Conservation (phyloP, 2,888 invertebrate genomes). For the Eristalis tenax region DNA sequence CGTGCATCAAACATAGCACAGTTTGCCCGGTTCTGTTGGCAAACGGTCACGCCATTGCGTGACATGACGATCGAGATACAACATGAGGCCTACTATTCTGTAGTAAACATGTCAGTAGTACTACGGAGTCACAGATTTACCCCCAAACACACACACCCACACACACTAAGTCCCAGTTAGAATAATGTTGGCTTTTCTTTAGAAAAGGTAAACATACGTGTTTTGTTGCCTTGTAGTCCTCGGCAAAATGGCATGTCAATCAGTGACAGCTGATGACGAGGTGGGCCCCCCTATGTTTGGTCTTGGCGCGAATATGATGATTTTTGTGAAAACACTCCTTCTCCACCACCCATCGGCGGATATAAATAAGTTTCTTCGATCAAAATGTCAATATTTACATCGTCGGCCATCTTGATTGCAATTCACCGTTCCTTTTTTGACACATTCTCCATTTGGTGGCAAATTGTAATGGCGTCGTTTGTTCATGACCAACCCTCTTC, state of each 20-base stretch:
- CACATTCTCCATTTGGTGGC: slow-evolving; percentile 14
- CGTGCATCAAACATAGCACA: slow-evolving; percentile 71
- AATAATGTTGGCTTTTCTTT: slow-evolving; percentile 58
- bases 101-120: slow-evolving; percentile 69
- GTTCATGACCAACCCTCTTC: slow-evolving; percentile 48
- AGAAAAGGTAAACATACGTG: slow-evolving; percentile 66
- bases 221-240: slow-evolving; percentile 28
- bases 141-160: slow-evolving; percentile 19
- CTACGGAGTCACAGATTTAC: slow-evolving; percentile 25
- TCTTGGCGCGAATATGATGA: slow-evolving; percentile 43
- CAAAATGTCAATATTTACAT: slow-evolving; percentile 60
- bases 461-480: slow-evolving; percentile 64
- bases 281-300: background rate
- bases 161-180: slow-evolving; percentile 11
- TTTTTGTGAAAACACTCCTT: slow-evolving; percentile 39
- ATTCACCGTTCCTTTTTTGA: slow-evolving; percentile 20
- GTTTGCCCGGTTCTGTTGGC: slow-evolving; percentile 68
- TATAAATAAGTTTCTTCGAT: slow-evolving; percentile 23
- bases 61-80: slow-evolving; percentile 74
- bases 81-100: slow-evolving; percentile 62
- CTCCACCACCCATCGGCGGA: background rate
- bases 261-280: slow-evolving; percentile 56
- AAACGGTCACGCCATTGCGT: slow-evolving; percentile 75
- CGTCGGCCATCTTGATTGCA: slow-evolving; percentile 59
- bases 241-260: slow-evolving; percentile 52